These are phyloP conservation scores for Muscidifurax raptorellus DNA, from an alignment of 1,140 invertebrate species.

Conservation along the genomic window DNA sequence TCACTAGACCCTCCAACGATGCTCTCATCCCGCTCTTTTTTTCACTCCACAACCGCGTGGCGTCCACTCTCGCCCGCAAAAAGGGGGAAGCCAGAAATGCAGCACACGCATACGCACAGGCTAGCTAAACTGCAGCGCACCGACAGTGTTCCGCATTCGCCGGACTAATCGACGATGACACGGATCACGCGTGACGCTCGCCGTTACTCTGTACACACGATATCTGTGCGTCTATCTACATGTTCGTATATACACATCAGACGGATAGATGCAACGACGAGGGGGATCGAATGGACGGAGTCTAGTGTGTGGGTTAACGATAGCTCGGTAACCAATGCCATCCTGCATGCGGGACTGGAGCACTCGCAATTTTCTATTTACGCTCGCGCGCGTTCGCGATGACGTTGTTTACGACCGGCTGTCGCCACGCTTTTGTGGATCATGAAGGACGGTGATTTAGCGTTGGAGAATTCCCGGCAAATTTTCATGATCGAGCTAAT, in stretches of 20 bases:
- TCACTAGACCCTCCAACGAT: constrained; percentile 8
- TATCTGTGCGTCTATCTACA: not conserved
- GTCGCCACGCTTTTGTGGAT: not conserved
- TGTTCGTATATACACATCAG: constrained; percentile 11
- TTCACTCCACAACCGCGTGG: not conserved
- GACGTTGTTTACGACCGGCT: constrained; percentile 15
- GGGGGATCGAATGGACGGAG: constrained; percentile 55
- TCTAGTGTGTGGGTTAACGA: constrained; percentile 39
- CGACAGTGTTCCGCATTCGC: constrained; percentile 59
- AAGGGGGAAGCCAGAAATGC: not conserved
- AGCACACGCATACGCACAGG: not conserved
- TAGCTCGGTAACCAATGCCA: constrained; percentile 66
- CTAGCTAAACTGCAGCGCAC: not conserved
- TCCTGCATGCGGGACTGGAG: constrained; percentile 53
- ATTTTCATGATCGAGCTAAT: too few relatives aligned
- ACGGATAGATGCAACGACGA: not conserved
- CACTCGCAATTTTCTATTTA: constrained; percentile 43
- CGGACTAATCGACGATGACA: constrained; percentile 63
- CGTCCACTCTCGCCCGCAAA: not conserved
- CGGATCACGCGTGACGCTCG: constrained; percentile 62
- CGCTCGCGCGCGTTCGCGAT: constrained; percentile 30
- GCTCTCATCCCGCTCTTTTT: not conserved
- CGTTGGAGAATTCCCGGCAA: too few relatives aligned
- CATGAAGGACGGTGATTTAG: too few relatives aligned
- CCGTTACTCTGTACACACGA: constrained; percentile 24